Percentiles rank a stretch among this genome's conserved stretches.
Evolutionary conservation across 2,888 invertebrate species (phyloP).

Genomic region (Nasonovia ribisnigri): DNA sequence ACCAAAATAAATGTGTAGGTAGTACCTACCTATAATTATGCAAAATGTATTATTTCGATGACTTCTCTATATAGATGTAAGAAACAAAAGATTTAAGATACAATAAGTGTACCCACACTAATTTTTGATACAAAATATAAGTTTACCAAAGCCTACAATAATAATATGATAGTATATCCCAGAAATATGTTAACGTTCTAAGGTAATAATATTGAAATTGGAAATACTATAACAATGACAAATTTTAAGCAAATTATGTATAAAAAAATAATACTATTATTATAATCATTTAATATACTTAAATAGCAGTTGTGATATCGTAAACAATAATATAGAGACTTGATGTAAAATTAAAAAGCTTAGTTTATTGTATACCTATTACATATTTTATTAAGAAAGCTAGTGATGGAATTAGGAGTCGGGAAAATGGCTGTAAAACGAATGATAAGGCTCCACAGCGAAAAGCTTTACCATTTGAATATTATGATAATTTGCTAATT

Average conservation of each 20-base stretch:
- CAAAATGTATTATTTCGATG: neutral
- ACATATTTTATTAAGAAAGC: neutral
- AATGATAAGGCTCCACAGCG: neutral
- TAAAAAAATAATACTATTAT: neutral
- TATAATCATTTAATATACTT: neutral
- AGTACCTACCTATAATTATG: neutral
- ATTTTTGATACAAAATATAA: neutral
- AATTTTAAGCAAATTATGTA: neutral
- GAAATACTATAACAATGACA: neutral
- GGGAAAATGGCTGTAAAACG: neutral
- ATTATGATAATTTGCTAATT: conserved; percentile 37
- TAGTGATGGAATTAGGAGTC: neutral
- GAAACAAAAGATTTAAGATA: neutral
- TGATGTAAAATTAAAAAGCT: neutral
- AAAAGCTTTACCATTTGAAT: neutral
- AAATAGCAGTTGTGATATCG: neutral
- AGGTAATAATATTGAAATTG: neutral
- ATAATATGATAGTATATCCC: neutral
- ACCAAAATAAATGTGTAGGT: neutral
- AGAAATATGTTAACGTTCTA: neutral
- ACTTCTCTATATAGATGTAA: neutral
- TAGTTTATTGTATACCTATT: neutral
- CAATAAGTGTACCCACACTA: neutral
- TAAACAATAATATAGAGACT: neutral
- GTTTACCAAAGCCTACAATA: neutral